Percentiles rank a stretch among this genome's conserved stretches.
phyloP scores from a whole-genome alignment of 2,888 invertebrate species.

The Eucriotettix oculatus region DNA sequence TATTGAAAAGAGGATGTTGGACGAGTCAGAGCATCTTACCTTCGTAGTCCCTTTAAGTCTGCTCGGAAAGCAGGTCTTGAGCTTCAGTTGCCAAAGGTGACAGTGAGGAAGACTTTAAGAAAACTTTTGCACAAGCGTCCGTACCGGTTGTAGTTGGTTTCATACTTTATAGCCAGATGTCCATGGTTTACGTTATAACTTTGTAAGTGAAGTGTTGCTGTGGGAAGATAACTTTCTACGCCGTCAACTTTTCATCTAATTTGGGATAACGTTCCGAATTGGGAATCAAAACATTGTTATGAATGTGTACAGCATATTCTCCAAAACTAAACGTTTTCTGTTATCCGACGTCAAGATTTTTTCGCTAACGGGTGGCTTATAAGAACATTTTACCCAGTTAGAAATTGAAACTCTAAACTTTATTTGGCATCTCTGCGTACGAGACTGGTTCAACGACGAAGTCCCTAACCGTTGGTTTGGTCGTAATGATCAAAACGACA shows the following conservation, averaged over 20 bases:
- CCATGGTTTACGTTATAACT: not conserved
- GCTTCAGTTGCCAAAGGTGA: not conserved
- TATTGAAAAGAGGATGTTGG: not conserved
- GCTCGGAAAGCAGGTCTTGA: slow-evolving; percentile 1
- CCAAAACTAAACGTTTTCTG: not conserved
- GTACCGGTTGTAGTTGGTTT: not conserved
- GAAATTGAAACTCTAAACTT: too few relatives aligned
- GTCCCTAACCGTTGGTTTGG: too few relatives aligned
- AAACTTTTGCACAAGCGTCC: slow-evolving; percentile 1
- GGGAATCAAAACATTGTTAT: not conserved
- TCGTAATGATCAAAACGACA: too few relatives aligned
- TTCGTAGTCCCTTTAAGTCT: slow-evolving; percentile 2
- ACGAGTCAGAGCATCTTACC: not conserved
- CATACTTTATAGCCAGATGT: not conserved
- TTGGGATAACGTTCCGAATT: slow-evolving; percentile 2
- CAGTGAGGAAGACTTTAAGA: slow-evolving; percentile 1
- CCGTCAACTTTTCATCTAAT: not conserved
- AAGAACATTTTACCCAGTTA: too few relatives aligned
- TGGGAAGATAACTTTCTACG: not conserved
- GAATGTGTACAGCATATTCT: not conserved
- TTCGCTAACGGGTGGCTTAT: too few relatives aligned
- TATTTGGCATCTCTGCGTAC: too few relatives aligned
- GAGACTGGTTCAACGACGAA: too few relatives aligned
- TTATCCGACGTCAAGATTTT: too few relatives aligned
- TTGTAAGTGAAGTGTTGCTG: too few relatives aligned